A percentile compares a stretch with the other conserved stretches of the same genome.
These are phyloP conservation scores for Oryzaephilus surinamensis DNA, from an alignment of 1,140 invertebrate species.

Conservation along the genomic window DNA sequence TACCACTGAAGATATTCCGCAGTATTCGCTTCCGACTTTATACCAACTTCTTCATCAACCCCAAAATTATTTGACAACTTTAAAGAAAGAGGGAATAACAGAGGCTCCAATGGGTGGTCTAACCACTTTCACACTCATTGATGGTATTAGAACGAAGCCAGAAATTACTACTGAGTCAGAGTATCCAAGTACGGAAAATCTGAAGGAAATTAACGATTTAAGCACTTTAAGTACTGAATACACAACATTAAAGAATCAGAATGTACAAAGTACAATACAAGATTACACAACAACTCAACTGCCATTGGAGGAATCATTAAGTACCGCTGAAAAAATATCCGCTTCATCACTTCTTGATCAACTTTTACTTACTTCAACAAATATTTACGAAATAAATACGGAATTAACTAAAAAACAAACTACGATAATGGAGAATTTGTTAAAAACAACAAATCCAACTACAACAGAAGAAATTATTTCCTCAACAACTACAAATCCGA, in stretches of 20 bases:
- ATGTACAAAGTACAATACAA: too few relatives aligned
- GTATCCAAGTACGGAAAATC: conserved; percentile 1
- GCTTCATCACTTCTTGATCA: conserved; percentile 16
- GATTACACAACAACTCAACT: too few relatives aligned
- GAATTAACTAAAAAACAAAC: conserved; percentile 16
- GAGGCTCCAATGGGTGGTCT: too few relatives aligned
- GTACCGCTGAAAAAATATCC: conserved; percentile 3
- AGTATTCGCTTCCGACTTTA: background rate
- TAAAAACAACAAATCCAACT: conserved; percentile 3
- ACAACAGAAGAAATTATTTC: conserved; percentile 8
- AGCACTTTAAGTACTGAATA: conserved; percentile 8
- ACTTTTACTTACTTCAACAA: conserved; percentile 23
- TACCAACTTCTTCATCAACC: background rate
- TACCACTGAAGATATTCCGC: background rate
- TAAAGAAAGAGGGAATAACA: background rate
- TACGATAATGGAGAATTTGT: background rate
- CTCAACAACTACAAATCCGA: conserved; percentile 5
- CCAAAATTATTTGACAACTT: background rate
- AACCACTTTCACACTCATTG: too few relatives aligned
- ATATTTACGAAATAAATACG: conserved; percentile 30
- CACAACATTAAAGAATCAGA: background rate
- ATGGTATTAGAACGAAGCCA: background rate
- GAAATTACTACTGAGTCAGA: background rate
- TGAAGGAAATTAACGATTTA: conserved; percentile 1
- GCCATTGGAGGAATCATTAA: too few relatives aligned